Conservation (phyloP, 2,888 invertebrate species). For the Dolichomitus sp. region DNA sequence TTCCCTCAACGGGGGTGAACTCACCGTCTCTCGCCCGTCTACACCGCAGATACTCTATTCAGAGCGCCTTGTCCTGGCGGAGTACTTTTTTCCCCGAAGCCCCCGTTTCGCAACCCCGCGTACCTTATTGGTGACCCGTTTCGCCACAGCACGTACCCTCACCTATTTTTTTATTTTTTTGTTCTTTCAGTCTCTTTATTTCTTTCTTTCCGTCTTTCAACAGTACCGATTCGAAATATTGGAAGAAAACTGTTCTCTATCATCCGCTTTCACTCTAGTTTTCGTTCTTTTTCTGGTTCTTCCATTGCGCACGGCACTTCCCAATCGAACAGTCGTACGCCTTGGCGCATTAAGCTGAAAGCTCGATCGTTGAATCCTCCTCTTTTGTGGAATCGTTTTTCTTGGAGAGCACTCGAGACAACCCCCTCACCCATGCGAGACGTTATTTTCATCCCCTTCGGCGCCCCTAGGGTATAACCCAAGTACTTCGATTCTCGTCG, state of each 20-base stretch:
- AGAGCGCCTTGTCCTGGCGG: conserved; percentile 45
- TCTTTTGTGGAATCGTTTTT: conserved; percentile 46
- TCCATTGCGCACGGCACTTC: conserved; percentile 30
- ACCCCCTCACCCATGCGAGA: conserved; percentile 28
- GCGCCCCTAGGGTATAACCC: neutral
- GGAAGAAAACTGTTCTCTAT: conserved; percentile 61
- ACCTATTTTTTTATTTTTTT: conserved; percentile 41
- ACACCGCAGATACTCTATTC: conserved; percentile 13
- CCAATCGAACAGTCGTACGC: conserved; percentile 58
- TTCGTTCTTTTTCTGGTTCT: conserved; percentile 20
- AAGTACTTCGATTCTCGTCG: conserved; percentile 48
- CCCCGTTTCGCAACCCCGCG: conserved; percentile 37
- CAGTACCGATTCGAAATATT: conserved; percentile 54
- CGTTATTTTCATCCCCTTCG: conserved; percentile 53
- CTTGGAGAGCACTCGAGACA: conserved; percentile 52
- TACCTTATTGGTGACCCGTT: conserved; percentile 46
- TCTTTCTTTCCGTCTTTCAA: conserved; percentile 41
- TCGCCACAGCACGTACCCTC: conserved; percentile 53
- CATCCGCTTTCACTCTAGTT: conserved; percentile 35
- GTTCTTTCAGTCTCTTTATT: conserved; percentile 21
- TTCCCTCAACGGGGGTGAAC: conserved; percentile 17
- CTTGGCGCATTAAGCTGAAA: conserved; percentile 57
- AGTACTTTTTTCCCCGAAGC: conserved; percentile 46
- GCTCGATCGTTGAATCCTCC: conserved; percentile 52
- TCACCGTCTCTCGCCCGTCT: conserved; percentile 34